Conservation (phyloP, 2,113 vertebrate species). For the Trogon surrucura region DNA sequence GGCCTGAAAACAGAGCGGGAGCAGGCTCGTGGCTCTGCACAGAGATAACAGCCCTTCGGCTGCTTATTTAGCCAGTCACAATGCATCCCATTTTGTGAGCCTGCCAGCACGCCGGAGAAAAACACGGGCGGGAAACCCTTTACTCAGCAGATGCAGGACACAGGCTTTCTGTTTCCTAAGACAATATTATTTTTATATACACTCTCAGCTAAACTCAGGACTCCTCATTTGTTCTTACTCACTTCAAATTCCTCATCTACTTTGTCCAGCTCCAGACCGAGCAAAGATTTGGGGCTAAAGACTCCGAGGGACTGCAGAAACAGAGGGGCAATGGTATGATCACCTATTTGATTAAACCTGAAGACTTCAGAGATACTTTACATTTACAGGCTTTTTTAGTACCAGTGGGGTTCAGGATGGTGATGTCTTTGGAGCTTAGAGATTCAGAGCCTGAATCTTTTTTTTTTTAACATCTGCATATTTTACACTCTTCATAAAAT, state of each 20-base stretch:
- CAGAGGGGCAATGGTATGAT: not conserved
- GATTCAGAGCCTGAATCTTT: not conserved
- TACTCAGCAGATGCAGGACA: constrained; percentile 36
- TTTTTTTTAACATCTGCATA: not conserved
- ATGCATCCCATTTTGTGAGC: not conserved
- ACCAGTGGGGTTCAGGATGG: not conserved
- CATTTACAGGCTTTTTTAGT: not conserved
- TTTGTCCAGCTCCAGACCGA: not conserved
- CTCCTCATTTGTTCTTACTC: not conserved
- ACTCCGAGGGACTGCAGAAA: not conserved
- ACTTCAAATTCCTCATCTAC: not conserved
- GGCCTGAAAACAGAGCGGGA: not conserved
- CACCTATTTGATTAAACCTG: not conserved
- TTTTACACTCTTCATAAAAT: not conserved
- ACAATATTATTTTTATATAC: constrained; percentile 30
- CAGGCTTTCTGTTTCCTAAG: constrained; percentile 12
- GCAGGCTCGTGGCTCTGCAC: not conserved
- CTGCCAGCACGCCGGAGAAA: not conserved
- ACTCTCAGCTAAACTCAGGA: not conserved
- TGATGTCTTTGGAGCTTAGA: not conserved
- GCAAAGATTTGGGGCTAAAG: not conserved
- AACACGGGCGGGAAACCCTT: not conserved
- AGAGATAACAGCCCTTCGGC: constrained; percentile 22
- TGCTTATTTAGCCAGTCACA: constrained; percentile 23
- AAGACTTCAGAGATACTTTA: not conserved